These are phyloP conservation scores for Nothocercus julius DNA, from an alignment of 2,113 vertebrate genomes.

Conservation along the genomic window DNA sequence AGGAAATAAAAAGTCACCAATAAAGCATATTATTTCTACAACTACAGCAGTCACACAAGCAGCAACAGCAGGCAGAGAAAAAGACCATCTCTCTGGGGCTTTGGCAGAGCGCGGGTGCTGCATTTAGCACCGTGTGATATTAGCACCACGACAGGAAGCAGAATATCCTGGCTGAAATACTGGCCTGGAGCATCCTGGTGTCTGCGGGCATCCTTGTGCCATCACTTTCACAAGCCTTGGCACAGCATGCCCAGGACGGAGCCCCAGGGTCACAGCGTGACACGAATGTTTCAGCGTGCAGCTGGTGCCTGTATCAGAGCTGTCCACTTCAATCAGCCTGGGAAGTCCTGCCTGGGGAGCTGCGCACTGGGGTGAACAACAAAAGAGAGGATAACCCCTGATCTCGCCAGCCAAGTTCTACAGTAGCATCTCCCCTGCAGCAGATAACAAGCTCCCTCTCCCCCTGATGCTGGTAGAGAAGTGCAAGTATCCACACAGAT, in stretches of 20 bases:
- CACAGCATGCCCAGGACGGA: background rate
- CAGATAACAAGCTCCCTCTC: background rate
- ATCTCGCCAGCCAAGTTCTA: background rate
- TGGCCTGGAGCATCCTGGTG: background rate
- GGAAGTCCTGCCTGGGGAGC: background rate
- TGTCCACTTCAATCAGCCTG: background rate
- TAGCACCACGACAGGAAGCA: background rate
- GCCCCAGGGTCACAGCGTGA: too few species aligned
- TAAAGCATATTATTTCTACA: constrained; percentile 11
- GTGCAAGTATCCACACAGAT: background rate
- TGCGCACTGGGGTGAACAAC: background rate
- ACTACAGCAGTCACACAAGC: background rate
- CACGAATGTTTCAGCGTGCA: background rate
- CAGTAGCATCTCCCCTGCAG: background rate
- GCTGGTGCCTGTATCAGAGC: background rate
- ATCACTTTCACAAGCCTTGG: background rate
- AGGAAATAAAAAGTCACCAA: constrained; percentile 9
- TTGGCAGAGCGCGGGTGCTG: background rate
- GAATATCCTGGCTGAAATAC: background rate
- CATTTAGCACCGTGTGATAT: background rate
- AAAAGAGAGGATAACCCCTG: background rate
- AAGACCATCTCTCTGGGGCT: background rate
- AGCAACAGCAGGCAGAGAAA: background rate
- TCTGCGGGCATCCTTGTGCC: background rate
- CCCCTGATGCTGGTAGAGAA: fast-evolving